Evolutionary conservation across 2,888 invertebrate species (phyloP).

Genomic region (Sinelater perroti): DNA sequence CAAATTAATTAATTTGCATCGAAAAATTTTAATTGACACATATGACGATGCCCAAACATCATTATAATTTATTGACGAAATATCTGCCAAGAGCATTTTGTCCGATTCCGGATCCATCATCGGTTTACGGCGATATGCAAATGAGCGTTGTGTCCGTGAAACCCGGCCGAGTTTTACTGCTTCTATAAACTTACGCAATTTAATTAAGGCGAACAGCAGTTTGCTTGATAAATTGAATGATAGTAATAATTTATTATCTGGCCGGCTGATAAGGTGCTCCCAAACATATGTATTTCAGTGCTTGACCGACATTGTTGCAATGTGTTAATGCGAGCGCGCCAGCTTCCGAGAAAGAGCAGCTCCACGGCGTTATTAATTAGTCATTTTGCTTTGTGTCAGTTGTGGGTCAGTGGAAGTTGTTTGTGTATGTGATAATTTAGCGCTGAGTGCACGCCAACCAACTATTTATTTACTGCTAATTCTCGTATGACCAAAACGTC

Average conservation of each 20-base stretch:
- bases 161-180: conserved; percentile 27
- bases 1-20: too few relatives aligned
- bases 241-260: conserved; percentile 31
- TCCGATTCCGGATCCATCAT: not conserved
- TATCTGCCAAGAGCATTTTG: too few relatives aligned
- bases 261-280: conserved; percentile 30
- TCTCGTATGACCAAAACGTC: too few relatives aligned
- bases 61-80: too few relatives aligned
- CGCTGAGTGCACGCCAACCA: too few relatives aligned
- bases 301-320: conserved; percentile 19
- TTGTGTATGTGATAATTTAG: too few relatives aligned
- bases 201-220: conserved; percentile 34
- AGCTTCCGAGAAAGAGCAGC: not conserved
- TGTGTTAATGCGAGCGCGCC: not conserved
- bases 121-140: conserved; percentile 13
- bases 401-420: too few relatives aligned
- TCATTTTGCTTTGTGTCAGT: too few relatives aligned
- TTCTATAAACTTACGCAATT: conserved; percentile 32
- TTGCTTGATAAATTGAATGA: conserved; percentile 35
- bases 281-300: conserved; percentile 25
- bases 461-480: too few relatives aligned
- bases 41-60: too few relatives aligned
- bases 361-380: not conserved
- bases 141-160: conserved; percentile 11
- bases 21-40: too few relatives aligned